Conservation (phyloP, 1,140 invertebrate species). For the Pseudomyrmex sp. region DNA sequence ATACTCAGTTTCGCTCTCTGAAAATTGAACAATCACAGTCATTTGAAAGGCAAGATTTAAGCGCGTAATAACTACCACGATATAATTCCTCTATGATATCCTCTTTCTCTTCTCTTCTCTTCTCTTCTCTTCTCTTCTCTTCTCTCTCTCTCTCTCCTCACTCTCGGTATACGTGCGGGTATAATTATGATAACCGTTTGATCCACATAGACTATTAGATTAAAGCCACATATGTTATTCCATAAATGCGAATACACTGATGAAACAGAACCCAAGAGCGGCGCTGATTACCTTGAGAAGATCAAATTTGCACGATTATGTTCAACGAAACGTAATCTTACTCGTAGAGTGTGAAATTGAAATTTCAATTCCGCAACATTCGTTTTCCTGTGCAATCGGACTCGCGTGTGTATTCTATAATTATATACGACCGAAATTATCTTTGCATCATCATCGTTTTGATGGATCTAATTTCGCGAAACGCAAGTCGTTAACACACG, state of each 20-base stretch:
- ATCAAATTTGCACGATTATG: slow-evolving; percentile 44
- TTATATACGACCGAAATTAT: slow-evolving; percentile 25
- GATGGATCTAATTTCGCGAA: neutral
- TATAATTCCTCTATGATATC: slow-evolving; percentile 3
- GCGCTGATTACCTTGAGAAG: slow-evolving; percentile 28
- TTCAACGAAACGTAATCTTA: slow-evolving; percentile 36
- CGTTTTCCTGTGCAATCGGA: neutral
- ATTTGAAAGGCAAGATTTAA: neutral
- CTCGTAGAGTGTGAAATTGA: neutral
- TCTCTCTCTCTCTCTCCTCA: neutral
- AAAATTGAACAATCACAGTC: neutral
- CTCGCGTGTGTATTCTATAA: neutral
- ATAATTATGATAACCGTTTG: slow-evolving; percentile 29
- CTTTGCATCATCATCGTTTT: neutral
- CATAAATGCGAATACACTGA: slow-evolving; percentile 17
- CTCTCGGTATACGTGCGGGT: neutral
- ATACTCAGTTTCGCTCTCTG: neutral
- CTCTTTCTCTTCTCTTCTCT: neutral
- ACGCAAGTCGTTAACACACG: neutral
- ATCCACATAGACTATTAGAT: slow-evolving; percentile 31
- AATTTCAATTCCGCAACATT: slow-evolving; percentile 23
- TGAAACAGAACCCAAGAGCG: slow-evolving; percentile 25
- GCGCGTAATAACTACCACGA: neutral
- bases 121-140: too few species aligned
- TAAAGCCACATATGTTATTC: slow-evolving; percentile 29